Evolutionary conservation across 2,797 vertebrate species (phyloP), one percentile per base, ranked within the genome.

Genomic region (Hemibagrus guttatus): DNA sequence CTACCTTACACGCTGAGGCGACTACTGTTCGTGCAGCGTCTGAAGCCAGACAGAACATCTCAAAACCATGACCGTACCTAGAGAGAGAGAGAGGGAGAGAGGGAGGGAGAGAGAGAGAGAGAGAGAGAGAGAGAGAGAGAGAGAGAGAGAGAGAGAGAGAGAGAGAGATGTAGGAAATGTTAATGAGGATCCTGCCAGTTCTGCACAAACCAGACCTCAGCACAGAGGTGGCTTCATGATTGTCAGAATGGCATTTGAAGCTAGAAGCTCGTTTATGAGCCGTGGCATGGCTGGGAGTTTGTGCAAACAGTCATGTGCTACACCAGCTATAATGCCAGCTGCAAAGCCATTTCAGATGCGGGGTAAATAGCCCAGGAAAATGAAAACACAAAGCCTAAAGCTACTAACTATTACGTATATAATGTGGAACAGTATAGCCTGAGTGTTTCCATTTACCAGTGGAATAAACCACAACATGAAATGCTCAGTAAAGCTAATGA

Each of bases 1-100:
- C 92, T 96, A 99, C 98, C 98, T 99, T 99, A 92, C 98, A 99
- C 0, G 98, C 97, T 28, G 98, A 99, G 64, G 98, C 97, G 90
- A 99, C 93, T 87, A 98, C 49, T 23, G 96, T 97, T 91, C 93
- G 94, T 59, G 93, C 91, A 87, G 91, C 93, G 93, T 98, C 98
- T 87, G 97, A 97, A 26, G 97, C 95, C 81, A 99, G 95, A 93
- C 96, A 98, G 95, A 98, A 99, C 93, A 98, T 96, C 95, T 99
- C 98, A 91, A 98, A 98, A 89, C 98, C 97, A n/a, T 99, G 98
- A 86, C 98, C 98, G 11, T 99, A 99, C 90, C 98, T 99, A 88
- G 54, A 84, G 85, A 87, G 84, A 85, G 74, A 81, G 14, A 16
- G 49, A 54, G 63, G 68, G 39, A 13, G 23, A 19, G 52, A 46